Percentiles rank a stretch among this genome's conserved stretches.
These are phyloP conservation scores for Volucella zonaria DNA, from an alignment of 2,888 invertebrate genomes.

Conservation along the genomic window DNA sequence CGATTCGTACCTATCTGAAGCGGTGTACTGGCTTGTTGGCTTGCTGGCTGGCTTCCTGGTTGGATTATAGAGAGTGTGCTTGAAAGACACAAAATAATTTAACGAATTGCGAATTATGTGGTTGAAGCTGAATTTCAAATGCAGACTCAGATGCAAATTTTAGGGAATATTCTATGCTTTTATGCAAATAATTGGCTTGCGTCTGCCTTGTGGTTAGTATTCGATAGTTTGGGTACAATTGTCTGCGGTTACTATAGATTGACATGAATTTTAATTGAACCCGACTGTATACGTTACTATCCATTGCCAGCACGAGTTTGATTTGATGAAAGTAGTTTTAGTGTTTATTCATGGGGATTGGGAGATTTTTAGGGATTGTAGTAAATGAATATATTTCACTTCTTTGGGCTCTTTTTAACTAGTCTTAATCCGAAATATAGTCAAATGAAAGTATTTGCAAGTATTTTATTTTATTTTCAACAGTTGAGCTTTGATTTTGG, in stretches of 20 bases:
- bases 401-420: too few species aligned
- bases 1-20: not conserved
- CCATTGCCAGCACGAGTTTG: too few species aligned
- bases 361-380: too few species aligned
- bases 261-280: constrained; percentile 34
- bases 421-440: too few species aligned
- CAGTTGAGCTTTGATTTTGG: too few species aligned
- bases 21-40: too few species aligned
- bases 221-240: constrained; percentile 6
- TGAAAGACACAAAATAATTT: constrained; percentile 42
- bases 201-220: constrained; percentile 1
- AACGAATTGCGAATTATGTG: constrained; percentile 63
- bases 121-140: constrained; percentile 43
- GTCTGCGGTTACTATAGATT: constrained; percentile 5
- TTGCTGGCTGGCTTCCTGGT: too few species aligned
- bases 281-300: not conserved
- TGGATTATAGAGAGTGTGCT: not conserved
- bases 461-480: too few species aligned
- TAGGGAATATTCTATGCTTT: constrained; percentile 33
- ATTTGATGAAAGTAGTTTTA: too few species aligned
- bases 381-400: too few species aligned
- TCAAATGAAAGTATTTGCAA: too few species aligned
- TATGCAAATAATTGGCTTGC: constrained; percentile 54
- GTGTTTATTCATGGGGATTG: too few species aligned
- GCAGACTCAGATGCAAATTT: constrained; percentile 49